Base-by-base conservation (phyloP, 2,888 invertebrate species). In the Dendrolimus pini region DNA sequence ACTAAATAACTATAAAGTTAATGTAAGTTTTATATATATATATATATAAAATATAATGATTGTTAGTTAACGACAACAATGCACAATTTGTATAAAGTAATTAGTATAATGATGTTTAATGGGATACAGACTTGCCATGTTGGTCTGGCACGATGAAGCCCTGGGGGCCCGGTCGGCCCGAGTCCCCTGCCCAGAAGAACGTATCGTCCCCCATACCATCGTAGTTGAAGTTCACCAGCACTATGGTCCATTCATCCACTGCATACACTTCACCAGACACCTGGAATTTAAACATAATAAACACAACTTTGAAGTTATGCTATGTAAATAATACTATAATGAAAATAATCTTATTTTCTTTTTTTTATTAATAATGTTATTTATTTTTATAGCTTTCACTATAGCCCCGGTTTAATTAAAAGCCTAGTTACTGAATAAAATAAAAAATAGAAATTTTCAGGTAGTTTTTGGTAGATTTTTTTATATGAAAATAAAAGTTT, bases 151-250 rank as follows among this genome's bases (percentile, higher is more conserved):
- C 95, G 59, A 97, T 97, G 78, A 97, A 97, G 7, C 98, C 98
- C 79, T 97, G 96, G 0, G 96, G 96, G 0, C 97, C 97, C 0
- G 97, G 97, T 18, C 97, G 91, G 71, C 95, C 96, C 0, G 95
- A 92, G 47, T 96, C 94, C n/a, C 98, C 98, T 0, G 97, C 95
- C 97, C 97, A 98, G 84, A 98, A 98, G 85, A 96, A 98, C 1
- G 97, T 96, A 77, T 98, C 98, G 9, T 95, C 95, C 0, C 97
- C 97, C 54, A 96, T 95, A 53, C 97, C 98, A 78, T 98, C 97
- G 69, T 98, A 98, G 78, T 94, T 96, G 77, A 98, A 97, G 63
- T 94, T 93, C 18, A 94, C 94, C 61, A 98, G 80, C 9, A 97
- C 85, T 57, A 98, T 85, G 0, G 96, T 97, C 80, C 93, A 95